Evolutionary conservation across 2,113 vertebrate genomes (phyloP).

Genomic region (Planiliza haematocheilus): DNA sequence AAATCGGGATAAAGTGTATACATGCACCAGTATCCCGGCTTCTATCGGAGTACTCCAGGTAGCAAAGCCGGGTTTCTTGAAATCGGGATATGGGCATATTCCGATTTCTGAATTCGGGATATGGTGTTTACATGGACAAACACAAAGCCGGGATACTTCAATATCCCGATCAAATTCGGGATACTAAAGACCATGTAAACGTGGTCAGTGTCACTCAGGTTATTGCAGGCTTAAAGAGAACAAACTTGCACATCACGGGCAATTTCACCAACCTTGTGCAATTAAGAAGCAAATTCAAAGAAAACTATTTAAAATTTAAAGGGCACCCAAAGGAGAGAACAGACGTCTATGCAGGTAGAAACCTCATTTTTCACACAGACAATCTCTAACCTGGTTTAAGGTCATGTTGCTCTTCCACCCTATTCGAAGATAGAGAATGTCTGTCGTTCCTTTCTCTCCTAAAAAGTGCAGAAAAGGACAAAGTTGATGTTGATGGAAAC

Average conservation of each 20-base stretch:
- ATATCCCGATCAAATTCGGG: too few relatives aligned
- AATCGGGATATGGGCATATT: too few relatives aligned
- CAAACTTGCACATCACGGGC: background rate
- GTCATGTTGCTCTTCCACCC: background rate
- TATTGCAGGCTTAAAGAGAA: conserved; percentile 8
- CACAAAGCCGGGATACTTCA: too few relatives aligned
- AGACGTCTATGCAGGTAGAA: background rate
- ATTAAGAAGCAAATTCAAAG: conserved; percentile 14
- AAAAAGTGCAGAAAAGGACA: background rate
- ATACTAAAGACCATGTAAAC: too few relatives aligned
- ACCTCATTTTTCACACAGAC: background rate
- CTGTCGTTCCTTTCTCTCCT: background rate
- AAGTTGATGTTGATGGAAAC: background rate
- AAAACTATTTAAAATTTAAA: conserved; percentile 7
- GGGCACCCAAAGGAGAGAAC: conserved; percentile 12
- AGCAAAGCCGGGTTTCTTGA: too few relatives aligned
- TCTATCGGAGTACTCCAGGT: too few relatives aligned
- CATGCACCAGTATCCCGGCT: too few relatives aligned
- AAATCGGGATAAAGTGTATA: too few relatives aligned
- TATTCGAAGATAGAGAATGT: background rate
- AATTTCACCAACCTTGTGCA: background rate
- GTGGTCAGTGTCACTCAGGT: too few relatives aligned
- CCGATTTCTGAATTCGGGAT: too few relatives aligned
- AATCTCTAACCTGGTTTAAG: background rate
- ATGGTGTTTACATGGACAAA: too few relatives aligned